Evolutionary conservation across 2,888 invertebrate genomes (phyloP), one percentile per base, ranked within the genome.

Genomic region (Caenorhabditis wallacei): DNA sequence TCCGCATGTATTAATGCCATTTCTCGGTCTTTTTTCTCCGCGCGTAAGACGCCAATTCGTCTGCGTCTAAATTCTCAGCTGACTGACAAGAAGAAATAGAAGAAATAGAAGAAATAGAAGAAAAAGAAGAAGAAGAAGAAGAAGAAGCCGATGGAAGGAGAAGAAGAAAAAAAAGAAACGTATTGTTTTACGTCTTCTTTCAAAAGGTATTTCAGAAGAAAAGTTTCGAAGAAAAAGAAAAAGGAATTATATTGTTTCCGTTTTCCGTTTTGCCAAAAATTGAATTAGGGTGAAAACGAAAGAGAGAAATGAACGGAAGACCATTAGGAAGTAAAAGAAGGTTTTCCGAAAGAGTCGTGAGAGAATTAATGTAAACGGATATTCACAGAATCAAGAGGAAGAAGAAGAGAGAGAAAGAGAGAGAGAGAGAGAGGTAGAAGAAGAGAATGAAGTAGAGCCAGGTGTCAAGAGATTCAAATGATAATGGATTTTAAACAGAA

Each of bases 1-100:
- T 75, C 74, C 74, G 74, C 74, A 46, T 64, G 46, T 46, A 74
- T 46, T 75, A 75, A 74, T 74, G 72, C 72, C 72, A 13, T 30
- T 8, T 3, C 4, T 30, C 30, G 30, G 30, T 30, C 30, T 30
- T n/a, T n/a, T n/a, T n/a, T n/a, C 30, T 40, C 40, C 40, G 43
- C 46, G 64, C 53, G 72, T 51, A 51, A 54, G 53, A 37, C 72
- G 24, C n/a, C 66, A 22, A 22, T 30, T 22, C 5, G 64, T 56
- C 74, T 74, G 64, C 64, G 75, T 75, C 57, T 75, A 63, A 5
- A 18, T 8, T 64, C 54, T 63, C 66, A 64, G 48, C 57, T 57
- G 48, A 66, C 66, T 75, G 66, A 75, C 64, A 75, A 53, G 53
- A 68, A 68, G 64, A 64, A 48, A 64, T 51, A 51, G 51, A 63